Base-by-base conservation (phyloP, 2,113 vertebrate species). In the Gila orcuttii region DNA sequence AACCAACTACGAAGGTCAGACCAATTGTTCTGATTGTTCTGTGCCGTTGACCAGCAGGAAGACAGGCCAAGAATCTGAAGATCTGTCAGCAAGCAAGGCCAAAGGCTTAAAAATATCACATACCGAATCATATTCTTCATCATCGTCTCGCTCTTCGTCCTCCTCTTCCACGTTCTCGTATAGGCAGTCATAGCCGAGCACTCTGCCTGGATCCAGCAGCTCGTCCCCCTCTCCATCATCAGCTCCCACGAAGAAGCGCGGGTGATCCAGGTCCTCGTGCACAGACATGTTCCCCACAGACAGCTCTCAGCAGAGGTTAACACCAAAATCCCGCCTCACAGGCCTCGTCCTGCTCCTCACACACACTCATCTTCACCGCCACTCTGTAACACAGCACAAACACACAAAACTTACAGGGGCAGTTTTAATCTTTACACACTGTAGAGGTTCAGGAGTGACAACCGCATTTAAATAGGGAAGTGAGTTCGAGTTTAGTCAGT, bases 101-200 rank as follows among this genome's bases (percentile, higher is more conserved):
- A n/a, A n/a, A n/a, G 39, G 6, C 39, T 9, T 6, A 39, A 6
- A 39, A 39, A 39, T 39, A 8, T 42, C 8, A 42, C 42, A 42
- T 94, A 97, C 96, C 89, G 96, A 96, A 73, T 97, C 96, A 89
- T 97, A 96, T 11, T 97, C 96, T 55, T 96, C 96, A 8, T 97
- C 96, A 6, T 97, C 96, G 0, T 94, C 92, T 9, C 85, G 90
- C 7, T 93, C 92, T 19, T 93, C 92, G 3, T 97, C 94, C 0
- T 96, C 96, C 47, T 97, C 96, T 78, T 96, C 96, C 80, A 93
- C 92, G 68, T 96, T 94, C 83, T 95, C 96, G 59, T 96, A 97
- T 77, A 96, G 95, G 59, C 93, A 95, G 7, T 95, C 94, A 0
- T 95, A 96, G 79, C 93, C 93, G 66, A 94, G 90, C 66, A 95